These are phyloP conservation scores for Cichlasoma orientale DNA, from an alignment of 2,797 vertebrate genomes.

Conservation along the genomic window DNA sequence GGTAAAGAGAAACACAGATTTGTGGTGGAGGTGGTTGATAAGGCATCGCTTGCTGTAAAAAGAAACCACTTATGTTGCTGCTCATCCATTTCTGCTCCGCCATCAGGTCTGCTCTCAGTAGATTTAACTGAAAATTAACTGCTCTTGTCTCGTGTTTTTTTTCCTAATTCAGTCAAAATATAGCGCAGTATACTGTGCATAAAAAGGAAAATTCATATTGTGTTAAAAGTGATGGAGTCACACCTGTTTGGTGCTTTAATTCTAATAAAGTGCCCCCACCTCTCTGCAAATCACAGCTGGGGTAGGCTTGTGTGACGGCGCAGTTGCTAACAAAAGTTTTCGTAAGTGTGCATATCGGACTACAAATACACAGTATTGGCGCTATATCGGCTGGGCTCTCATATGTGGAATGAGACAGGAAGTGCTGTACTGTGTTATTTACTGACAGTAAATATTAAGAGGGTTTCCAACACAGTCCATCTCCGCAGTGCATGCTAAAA, in stretches of 20 bases:
- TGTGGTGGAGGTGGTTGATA: slow-evolving; percentile 12
- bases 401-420: background rate
- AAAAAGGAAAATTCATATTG: background rate
- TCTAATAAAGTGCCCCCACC: background rate
- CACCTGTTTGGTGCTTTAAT: background rate
- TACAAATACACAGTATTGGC: background rate
- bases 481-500: slow-evolving; percentile 7
- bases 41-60: slow-evolving; percentile 1
- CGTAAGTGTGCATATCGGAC: background rate
- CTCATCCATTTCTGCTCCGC: slow-evolving; percentile 13
- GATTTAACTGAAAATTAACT: background rate
- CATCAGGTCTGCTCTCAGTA: background rate
- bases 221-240: background rate
- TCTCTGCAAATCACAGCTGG: background rate
- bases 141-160: background rate
- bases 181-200: background rate
- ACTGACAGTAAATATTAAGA: background rate
- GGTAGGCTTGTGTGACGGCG: background rate
- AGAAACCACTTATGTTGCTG: slow-evolving; percentile 25
- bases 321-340: background rate
- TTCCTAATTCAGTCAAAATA: background rate
- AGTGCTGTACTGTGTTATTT: background rate
- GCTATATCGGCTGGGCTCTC: background rate
- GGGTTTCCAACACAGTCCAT: slow-evolving; percentile 7
- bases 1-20: slow-evolving; percentile 11